These are phyloP conservation scores for Bicyclus anynana DNA, from an alignment of 1,140 invertebrate species.

Conservation along the genomic window DNA sequence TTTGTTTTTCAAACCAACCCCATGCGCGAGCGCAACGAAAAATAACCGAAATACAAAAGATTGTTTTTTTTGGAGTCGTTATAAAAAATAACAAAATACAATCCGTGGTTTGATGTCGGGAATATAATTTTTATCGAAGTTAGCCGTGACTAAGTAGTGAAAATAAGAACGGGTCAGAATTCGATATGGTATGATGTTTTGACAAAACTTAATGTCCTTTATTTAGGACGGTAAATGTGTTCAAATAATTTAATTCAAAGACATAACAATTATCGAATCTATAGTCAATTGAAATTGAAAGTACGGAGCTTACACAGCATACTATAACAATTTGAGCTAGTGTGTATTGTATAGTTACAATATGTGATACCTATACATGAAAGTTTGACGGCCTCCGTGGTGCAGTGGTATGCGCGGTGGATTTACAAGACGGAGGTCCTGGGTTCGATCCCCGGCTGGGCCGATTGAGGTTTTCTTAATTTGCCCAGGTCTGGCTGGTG, in stretches of 20 bases:
- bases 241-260: not conserved
- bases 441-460: no score
- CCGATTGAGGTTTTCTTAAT: no score
- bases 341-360: no score
- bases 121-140: slow-evolving; percentile 32
- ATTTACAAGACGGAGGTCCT: no score
- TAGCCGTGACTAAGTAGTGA: slow-evolving; percentile 37
- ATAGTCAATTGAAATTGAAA: no score
- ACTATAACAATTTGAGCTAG: no score
- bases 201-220: slow-evolving; percentile 44
- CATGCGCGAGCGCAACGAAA: slow-evolving; percentile 32
- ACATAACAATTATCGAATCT: no score
- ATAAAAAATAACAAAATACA: slow-evolving; percentile 1
- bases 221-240: slow-evolving; percentile 26
- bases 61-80: slow-evolving; percentile 8
- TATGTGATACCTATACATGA: no score
- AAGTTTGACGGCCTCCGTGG: no score
- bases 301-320: no score
- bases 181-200: slow-evolving; percentile 41
- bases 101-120: not conserved
- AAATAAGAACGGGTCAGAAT: slow-evolving; percentile 23
- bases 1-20: slow-evolving; percentile 39
- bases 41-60: not conserved
- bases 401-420: no score
- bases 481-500: no score